Evolutionary conservation across 2,888 invertebrate species (phyloP).

Genomic region (Morpho achilles): DNA sequence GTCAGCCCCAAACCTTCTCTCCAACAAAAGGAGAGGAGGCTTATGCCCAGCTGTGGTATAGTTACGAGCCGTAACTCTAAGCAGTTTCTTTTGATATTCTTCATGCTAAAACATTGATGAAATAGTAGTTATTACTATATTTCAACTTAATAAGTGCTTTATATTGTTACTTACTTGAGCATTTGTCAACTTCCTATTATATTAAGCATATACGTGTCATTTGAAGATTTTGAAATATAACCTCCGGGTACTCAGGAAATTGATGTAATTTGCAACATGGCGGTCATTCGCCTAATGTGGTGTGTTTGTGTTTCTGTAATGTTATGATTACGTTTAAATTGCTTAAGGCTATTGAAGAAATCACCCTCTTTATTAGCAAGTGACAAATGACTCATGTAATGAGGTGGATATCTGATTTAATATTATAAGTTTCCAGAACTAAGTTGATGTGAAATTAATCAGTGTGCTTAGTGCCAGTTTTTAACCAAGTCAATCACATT

Average conservation of each 20-base stretch:
- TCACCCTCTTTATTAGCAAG: slow-evolving; percentile 27
- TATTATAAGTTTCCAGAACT: not conserved
- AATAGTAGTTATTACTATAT: too few relatives aligned
- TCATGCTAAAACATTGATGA: too few relatives aligned
- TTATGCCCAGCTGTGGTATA: too few relatives aligned
- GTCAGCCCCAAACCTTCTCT: too few relatives aligned
- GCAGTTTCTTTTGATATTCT: too few relatives aligned
- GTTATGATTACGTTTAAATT: slow-evolving; percentile 62
- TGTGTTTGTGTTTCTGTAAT: slow-evolving; percentile 45
- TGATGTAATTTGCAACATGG: slow-evolving; percentile 58
- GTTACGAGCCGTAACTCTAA: too few relatives aligned
- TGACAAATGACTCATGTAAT: slow-evolving; percentile 3
- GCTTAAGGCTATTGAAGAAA: slow-evolving; percentile 46
- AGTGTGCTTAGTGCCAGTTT: too few relatives aligned
- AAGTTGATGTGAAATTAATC: too few relatives aligned
- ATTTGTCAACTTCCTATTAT: slow-evolving; percentile 18
- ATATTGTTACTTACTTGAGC: not conserved
- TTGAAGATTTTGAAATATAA: slow-evolving; percentile 46
- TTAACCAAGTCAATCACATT: too few relatives aligned
- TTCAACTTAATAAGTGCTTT: too few relatives aligned
- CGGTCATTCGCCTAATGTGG: slow-evolving; percentile 51
- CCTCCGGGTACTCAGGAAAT: slow-evolving; percentile 47
- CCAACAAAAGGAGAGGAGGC: too few relatives aligned
- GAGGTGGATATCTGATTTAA: too few relatives aligned
- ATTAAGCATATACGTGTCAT: slow-evolving; percentile 13